Percentiles rank a stretch among this genome's conserved stretches.
These are phyloP conservation scores for Theocolax elegans DNA, from an alignment of 1,140 invertebrate species.

Conservation along the genomic window DNA sequence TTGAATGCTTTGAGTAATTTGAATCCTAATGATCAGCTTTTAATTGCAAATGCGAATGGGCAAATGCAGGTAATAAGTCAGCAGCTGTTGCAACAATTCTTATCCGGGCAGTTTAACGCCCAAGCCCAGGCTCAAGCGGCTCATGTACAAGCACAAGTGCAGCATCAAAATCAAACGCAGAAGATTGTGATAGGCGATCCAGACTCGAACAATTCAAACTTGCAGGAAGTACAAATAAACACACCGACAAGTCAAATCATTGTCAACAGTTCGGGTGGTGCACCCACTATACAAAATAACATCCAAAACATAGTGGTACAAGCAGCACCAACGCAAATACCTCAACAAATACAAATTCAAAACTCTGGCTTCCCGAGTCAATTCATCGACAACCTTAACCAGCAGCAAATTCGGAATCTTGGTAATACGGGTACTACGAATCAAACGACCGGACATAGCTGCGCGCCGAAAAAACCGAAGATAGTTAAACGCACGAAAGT, in stretches of 20 bases:
- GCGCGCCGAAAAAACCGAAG: conserved; percentile 59
- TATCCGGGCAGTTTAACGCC: conserved; percentile 60
- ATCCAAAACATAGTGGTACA: conserved; percentile 67
- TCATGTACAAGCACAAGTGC: conserved; percentile 44
- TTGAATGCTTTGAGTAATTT: conserved; percentile 64
- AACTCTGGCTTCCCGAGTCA: conserved; percentile 64
- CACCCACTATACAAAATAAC: conserved; percentile 66
- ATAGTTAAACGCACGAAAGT: conserved; percentile 60
- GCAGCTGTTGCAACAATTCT: conserved; percentile 62
- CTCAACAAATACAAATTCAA: conserved; percentile 65
- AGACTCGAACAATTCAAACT: conserved; percentile 58
- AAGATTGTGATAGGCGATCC: conserved; percentile 65
- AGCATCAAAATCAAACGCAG: conserved; percentile 60
- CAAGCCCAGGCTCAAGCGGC: conserved; percentile 40
- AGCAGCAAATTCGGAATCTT: conserved; percentile 63
- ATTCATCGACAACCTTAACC: conserved; percentile 66
- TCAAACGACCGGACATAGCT: conserved; percentile 38
- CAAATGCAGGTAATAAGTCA: conserved; percentile 67
- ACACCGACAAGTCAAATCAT: conserved; percentile 67
- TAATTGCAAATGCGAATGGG: conserved; percentile 65
- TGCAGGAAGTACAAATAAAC: conserved; percentile 65
- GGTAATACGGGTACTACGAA: conserved; percentile 43
- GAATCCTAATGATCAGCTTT: conserved; percentile 64
- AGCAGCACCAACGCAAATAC: conserved; percentile 63
- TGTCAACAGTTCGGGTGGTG: conserved; percentile 65